Conservation (phyloP, 2,113 vertebrate species). For the zebrafish (Danio rerio) region GRCz12tu NC_133182.1:37006501-37007000, state of each 20-base stretch:
- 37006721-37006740: conserved; percentile 30
- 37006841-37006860: conserved; percentile 87
- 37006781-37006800: conserved; percentile 73
- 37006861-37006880: conserved; percentile 78
- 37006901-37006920: conserved; percentile 63
- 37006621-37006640: conserved; percentile 86
- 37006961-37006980: conserved; percentile 57
- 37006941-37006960: conserved; percentile 65
- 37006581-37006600: conserved; percentile 96
- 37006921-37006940: conserved; percentile 71
- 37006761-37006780: conserved; percentile 83
- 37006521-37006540: conserved; percentile 97
- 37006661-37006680: conserved; percentile 16
- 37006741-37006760: conserved; percentile 77
- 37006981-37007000: conserved; percentile 44
- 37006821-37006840: conserved; percentile 84
- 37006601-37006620: conserved; percentile 95
- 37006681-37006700: conserved; percentile 48
- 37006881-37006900: conserved; percentile 64
- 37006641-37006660: conserved; percentile 31
- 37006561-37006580: conserved; percentile 99
- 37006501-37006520: conserved; percentile 94
- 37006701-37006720: conserved; percentile 41
- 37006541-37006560: conserved; percentile 99
- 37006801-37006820: conserved; percentile 89